Evolutionary conservation across 2,888 invertebrate genomes (phyloP), one percentile per base, ranked within the genome.

Genomic region (Parnassius smintheus): DNA sequence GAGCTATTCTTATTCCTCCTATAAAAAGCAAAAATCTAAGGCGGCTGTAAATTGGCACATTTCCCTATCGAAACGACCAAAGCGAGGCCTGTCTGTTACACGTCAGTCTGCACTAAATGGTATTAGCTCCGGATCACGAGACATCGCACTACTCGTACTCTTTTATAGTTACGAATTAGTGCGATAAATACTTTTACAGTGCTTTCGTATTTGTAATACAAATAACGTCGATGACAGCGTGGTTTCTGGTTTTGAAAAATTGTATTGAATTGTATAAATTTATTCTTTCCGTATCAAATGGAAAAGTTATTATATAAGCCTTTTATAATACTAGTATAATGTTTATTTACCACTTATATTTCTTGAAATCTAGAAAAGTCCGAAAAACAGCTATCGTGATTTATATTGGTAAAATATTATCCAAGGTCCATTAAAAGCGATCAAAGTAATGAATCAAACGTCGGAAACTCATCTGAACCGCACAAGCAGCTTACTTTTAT

Each of bases 11-110:
- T 64, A 57, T 62, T 53, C 51, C 60, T 49, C 56, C 54, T 9
- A 18, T n/a, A 64, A 64, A 66, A 65, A 62, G 44, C n/a, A 61
- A 60, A 57, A 60, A 64, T 64, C 44, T 56, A 64, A 58, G 62
- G 50, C 48, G 49, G 62, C 42, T 64, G 58, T 62, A 65, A 67
- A 67, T 67, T 67, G 65, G 60, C 65, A 67, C 65, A 67, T 67
- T 65, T 67, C 58, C 64, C 62, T 65, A 64, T 65, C 62, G 60
- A 61, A 64, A 65, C 57, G 56, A 51, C 52, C 57, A 48, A 46
- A 62, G 55, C 56, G 59, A 60, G 51, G 54, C 45, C 58, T 66
- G 62, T 57, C 64, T 59, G 61, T 59, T 59, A 55, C 54, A 64
- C 64, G 64, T 63, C 52, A 61, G 41, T 61, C 62, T 48, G 49